phyloP scores from a whole-genome alignment of 92 coral and sea anemone species.

The Micromussa lordhowensis region DNA sequence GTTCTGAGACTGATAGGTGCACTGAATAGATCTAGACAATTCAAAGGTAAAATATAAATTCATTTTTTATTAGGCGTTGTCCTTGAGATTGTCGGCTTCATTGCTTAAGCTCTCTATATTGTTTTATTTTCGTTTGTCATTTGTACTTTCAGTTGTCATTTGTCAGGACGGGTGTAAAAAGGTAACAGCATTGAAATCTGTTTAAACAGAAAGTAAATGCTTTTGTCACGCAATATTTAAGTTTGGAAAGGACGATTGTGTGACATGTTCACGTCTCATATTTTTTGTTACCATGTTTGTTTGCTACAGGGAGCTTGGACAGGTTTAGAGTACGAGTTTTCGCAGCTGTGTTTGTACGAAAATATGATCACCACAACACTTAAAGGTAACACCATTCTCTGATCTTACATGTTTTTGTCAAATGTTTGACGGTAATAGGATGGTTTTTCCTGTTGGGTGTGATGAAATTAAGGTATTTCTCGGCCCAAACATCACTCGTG shows the following conservation, averaged over 20 bases:
- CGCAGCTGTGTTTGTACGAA: constrained; percentile 81
- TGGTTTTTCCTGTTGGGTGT: too few species aligned
- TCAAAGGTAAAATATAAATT: too few species aligned
- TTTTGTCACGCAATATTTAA: background rate
- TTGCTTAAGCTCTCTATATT: background rate
- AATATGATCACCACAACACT: constrained; percentile 63
- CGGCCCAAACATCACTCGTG: too few species aligned
- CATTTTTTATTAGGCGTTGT: too few species aligned
- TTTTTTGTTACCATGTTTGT: background rate
- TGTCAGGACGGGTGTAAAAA: background rate
- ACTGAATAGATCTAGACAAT: too few species aligned
- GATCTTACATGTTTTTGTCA: background rate
- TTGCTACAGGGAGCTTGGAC: constrained; percentile 90
- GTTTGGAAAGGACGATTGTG: background rate
- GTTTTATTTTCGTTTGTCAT: too few species aligned
- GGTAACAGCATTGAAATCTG: background rate
- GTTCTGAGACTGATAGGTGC: too few species aligned
- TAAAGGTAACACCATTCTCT: constrained; percentile 39
- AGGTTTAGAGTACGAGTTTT: constrained; percentile 88
- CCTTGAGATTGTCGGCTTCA: too few species aligned
- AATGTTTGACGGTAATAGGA: too few species aligned
- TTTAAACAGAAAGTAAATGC: background rate
- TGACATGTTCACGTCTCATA: background rate
- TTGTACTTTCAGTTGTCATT: too few species aligned
- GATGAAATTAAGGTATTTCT: too few species aligned